A percentile compares a stretch with the other conserved stretches of the same genome.
Evolutionary conservation across 92 coral and sea anemone species (phyloP).

Genomic region (Epizoanthus scotinus): DNA sequence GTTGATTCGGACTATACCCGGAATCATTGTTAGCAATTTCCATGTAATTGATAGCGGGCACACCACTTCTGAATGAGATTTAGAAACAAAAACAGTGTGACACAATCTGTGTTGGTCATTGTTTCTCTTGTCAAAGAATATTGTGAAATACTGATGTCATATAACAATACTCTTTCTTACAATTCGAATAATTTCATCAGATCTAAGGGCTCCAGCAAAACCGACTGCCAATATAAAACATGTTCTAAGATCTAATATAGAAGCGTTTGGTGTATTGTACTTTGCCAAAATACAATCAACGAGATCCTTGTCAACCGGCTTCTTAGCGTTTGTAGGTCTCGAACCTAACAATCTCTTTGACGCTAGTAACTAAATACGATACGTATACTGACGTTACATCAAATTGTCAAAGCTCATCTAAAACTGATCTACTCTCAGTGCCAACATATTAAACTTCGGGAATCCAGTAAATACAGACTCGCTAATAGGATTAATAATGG

Average conservation of each 20-base stretch:
- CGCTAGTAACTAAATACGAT: too few species aligned
- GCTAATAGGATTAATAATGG: neutral
- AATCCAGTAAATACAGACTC: constrained; percentile 31
- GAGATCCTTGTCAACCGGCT: too few species aligned
- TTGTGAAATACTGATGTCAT: neutral
- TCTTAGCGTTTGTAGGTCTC: constrained; percentile 3
- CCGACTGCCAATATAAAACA: neutral
- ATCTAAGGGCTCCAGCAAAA: constrained; percentile 21
- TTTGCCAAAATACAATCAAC: neutral
- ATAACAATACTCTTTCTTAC: neutral
- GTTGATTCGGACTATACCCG: too few species aligned
- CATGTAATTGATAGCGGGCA: neutral
- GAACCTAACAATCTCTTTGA: constrained; percentile 27
- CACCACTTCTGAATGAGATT: neutral
- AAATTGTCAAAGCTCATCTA: too few species aligned
- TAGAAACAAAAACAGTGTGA: neutral
- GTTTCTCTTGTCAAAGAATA: constrained; percentile 1
- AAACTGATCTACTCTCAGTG: neutral
- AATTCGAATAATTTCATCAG: constrained; percentile 12
- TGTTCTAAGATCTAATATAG: neutral
- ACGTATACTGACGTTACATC: too few species aligned
- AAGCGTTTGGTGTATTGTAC: neutral
- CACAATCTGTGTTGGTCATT: constrained; percentile 17
- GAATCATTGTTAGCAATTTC: too few species aligned
- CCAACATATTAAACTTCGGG: constrained; percentile 27